Conservation (phyloP, 2,888 invertebrate species). For the Gymnocheta viridis region DNA sequence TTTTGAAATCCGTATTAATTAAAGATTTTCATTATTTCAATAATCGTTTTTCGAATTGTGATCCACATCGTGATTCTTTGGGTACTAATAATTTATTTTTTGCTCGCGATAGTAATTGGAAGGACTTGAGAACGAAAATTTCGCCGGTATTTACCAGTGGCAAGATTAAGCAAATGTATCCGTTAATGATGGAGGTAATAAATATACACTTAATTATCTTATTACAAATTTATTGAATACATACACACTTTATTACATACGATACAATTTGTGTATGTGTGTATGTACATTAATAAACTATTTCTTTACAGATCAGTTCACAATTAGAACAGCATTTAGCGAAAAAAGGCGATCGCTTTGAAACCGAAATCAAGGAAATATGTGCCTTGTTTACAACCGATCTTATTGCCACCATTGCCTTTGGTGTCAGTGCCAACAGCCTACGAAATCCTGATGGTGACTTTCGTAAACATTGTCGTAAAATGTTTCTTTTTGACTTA, state of each 20-base stretch:
- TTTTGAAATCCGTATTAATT: conserved; percentile 82
- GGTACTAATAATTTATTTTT: conserved; percentile 82
- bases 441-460: conserved; percentile 77
- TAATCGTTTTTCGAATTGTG: conserved; percentile 75
- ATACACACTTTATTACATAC: not conserved
- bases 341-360: conserved; percentile 59
- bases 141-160: conserved; percentile 82
- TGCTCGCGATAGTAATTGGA: conserved; percentile 82
- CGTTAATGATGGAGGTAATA: conserved; percentile 77
- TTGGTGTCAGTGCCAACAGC: conserved; percentile 78
- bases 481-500: conserved; percentile 73
- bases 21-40: conserved; percentile 82
- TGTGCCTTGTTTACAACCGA: conserved; percentile 78
- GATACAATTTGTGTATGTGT: too few species aligned
- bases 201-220: not conserved
- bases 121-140: conserved; percentile 80
- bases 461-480: conserved; percentile 75
- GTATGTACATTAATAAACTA: not conserved
- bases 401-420: conserved; percentile 79
- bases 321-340: conserved; percentile 75
- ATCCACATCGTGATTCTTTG: conserved; percentile 79
- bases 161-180: conserved; percentile 81
- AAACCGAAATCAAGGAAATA: conserved; percentile 77
- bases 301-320: conserved; percentile 73
- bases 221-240: not conserved